A percentile compares a stretch with the other conserved stretches of the same genome.
Conservation (phyloP, 2,797 vertebrate species). For the Pseudochromis fuscus region DNA sequence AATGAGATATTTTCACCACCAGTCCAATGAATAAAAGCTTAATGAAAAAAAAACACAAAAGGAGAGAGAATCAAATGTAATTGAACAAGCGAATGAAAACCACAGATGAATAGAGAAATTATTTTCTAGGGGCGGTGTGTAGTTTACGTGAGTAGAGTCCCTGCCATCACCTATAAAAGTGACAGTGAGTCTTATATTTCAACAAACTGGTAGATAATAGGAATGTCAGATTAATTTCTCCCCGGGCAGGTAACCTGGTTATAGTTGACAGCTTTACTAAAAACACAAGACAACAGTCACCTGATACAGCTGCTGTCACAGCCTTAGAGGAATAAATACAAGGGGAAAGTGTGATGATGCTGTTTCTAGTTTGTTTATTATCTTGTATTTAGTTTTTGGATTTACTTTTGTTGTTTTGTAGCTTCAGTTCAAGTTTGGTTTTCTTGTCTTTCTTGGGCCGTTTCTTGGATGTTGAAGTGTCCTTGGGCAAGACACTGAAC, state of each 20-base stretch:
- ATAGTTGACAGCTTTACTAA: constrained; percentile 10
- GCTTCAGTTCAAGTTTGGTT: no score
- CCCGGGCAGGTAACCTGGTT: constrained; percentile 10
- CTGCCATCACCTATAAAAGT: constrained; percentile 28
- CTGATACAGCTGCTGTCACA: not conserved
- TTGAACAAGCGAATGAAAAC: constrained; percentile 53
- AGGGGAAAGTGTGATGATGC: not conserved
- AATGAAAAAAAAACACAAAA: constrained; percentile 44
- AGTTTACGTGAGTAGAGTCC: constrained; percentile 34
- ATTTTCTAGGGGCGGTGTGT: constrained; percentile 24
- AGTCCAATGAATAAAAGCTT: constrained; percentile 49
- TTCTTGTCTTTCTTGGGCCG: no score
- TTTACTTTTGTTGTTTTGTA: no score
- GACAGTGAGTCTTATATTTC: constrained; percentile 17
- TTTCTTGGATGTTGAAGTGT: no score
- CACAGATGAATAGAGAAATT: constrained; percentile 31
- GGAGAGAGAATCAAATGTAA: constrained; percentile 43
- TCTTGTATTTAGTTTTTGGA: not conserved
- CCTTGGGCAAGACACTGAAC: no score
- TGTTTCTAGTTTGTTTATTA: not conserved
- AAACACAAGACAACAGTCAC: not conserved
- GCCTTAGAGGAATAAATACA: not conserved
- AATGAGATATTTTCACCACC: constrained; percentile 37
- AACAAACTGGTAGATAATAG: constrained; percentile 15
- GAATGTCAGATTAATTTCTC: constrained; percentile 14